phyloP scores from a whole-genome alignment of 2,113 vertebrate genomes.

The Corythoichthys haematopterus region DNA sequence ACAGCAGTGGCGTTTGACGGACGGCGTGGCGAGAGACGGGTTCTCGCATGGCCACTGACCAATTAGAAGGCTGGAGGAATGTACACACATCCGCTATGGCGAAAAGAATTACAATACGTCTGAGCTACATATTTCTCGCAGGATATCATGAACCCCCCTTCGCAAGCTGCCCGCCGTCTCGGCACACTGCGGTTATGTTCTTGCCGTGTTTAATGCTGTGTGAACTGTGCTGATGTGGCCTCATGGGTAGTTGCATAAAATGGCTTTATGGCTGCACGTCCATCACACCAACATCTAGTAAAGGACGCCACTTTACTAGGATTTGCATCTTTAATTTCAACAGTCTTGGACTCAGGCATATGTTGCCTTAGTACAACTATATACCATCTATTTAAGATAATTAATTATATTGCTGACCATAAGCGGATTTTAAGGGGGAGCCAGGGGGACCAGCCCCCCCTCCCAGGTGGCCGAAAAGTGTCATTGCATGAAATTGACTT shows the following conservation, averaged over 20 bases:
- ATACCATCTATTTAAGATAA: too few species aligned
- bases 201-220: constrained; percentile 53
- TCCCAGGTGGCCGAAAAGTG: too few species aligned
- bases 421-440: too few species aligned
- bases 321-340: neutral
- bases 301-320: neutral
- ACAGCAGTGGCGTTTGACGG: constrained; percentile 26
- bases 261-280: constrained; percentile 3
- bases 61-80: constrained; percentile 43
- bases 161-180: neutral
- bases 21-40: constrained; percentile 34
- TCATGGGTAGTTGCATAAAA: constrained; percentile 29
- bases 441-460: too few species aligned
- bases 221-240: constrained; percentile 57
- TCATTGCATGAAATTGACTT: too few species aligned
- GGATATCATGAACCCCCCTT: neutral
- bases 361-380: too few species aligned
- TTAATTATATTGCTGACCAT: too few species aligned
- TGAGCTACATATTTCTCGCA: neutral
- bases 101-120: constrained; percentile 7
- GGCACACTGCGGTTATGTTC: constrained; percentile 27
- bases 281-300: neutral
- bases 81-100: constrained; percentile 10
- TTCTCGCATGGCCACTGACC: constrained; percentile 42
- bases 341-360: neutral